Evolutionary conservation across 2,113 vertebrate species (phyloP).

Genomic region (Okapia johnstoni): DNA sequence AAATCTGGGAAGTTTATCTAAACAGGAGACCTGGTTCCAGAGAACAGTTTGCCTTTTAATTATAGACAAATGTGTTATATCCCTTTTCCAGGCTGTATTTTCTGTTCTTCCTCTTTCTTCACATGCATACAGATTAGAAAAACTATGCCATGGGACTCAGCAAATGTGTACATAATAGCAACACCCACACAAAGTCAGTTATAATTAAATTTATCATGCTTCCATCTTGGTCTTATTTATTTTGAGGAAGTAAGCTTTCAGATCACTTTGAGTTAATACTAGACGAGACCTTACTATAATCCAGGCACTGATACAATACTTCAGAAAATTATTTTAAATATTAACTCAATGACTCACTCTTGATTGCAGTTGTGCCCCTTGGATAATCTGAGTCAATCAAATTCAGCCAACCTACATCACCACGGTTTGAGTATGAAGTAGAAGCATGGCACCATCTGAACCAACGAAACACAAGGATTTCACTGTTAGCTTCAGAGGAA

Average conservation of each 20-base stretch:
- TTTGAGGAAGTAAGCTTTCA: not conserved
- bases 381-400: not conserved
- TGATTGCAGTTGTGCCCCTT: not conserved
- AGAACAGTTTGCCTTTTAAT: not conserved
- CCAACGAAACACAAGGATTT: not conserved
- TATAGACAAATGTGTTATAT: not conserved
- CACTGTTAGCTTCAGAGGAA: not conserved
- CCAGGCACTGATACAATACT: not conserved
- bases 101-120: not conserved
- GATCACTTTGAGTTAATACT: slow-evolving; percentile 6
- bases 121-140: not conserved
- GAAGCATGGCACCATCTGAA: not conserved
- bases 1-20: not conserved
- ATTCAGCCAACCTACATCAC: no score
- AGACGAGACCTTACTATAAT: not conserved
- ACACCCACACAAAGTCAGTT: not conserved
- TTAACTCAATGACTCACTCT: not conserved
- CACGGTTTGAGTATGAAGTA: not conserved
- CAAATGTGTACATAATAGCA: not conserved
- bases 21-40: not conserved
- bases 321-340: not conserved
- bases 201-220: not conserved
- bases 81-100: not conserved
- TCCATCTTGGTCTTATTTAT: not conserved
- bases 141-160: not conserved